A percentile compares a stretch with the other conserved stretches of the same genome.
phyloP scores from a whole-genome alignment of 2,797 vertebrate species.

The Poliocrania exsul region DNA sequence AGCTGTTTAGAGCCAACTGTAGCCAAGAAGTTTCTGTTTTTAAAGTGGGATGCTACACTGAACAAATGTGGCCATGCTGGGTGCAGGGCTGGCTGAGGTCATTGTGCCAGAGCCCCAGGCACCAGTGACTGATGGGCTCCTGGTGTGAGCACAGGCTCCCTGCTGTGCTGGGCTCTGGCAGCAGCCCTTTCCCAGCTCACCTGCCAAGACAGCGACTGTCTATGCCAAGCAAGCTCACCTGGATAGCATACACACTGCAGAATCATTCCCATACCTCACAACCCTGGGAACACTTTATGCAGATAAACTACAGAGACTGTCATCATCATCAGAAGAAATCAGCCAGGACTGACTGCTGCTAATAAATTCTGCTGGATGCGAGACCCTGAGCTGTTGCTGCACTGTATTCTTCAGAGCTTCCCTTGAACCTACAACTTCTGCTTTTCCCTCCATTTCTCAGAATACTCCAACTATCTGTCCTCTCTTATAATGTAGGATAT shows the following conservation, averaged over 20 bases:
- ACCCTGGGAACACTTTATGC: not conserved
- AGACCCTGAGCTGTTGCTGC: not conserved
- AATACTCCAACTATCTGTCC: not conserved
- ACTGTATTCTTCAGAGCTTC: not conserved
- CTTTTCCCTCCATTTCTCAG: not conserved
- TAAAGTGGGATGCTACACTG: not conserved
- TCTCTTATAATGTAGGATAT: not conserved
- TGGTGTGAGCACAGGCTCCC: fast-evolving
- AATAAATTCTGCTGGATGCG: not conserved
- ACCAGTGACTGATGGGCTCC: fast-evolving
- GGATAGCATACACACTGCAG: not conserved
- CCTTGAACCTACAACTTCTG: not conserved
- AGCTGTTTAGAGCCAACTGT: fast-evolving
- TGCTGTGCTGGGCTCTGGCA: fast-evolving
- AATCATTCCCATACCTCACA: not conserved
- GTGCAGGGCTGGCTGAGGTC: not conserved
- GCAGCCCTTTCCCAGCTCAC: not conserved
- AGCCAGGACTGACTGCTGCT: not conserved
- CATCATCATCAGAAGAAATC: not conserved
- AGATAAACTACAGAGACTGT: not conserved
- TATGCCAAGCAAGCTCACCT: fast-evolving
- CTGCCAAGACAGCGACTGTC: fast-evolving
- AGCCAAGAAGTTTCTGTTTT: not conserved
- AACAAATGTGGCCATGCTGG: fast-evolving
- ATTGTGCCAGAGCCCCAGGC: fast-evolving